These are phyloP conservation scores for Drosophila neotestacea DNA, from an alignment of 2,888 invertebrate genomes.

Conservation along the genomic window DNA sequence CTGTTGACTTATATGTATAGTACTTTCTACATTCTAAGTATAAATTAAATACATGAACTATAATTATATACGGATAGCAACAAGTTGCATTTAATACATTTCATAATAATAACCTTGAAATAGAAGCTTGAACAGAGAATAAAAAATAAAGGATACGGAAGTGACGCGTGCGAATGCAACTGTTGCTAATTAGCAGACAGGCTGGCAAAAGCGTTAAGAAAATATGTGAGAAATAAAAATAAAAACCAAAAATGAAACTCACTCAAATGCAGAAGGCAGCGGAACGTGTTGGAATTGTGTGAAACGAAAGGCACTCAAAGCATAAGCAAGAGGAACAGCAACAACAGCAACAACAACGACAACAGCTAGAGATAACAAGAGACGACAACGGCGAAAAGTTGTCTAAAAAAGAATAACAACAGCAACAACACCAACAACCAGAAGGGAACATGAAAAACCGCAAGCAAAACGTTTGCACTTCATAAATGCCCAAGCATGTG, in stretches of 20 bases:
- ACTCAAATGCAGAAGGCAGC: constrained; percentile 43
- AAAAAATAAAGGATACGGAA: constrained; percentile 26
- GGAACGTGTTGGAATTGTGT: constrained; percentile 82
- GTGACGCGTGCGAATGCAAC: constrained; percentile 40
- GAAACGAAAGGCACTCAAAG: constrained; percentile 68
- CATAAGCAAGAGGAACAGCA: constrained; percentile 26
- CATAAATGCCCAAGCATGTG: constrained; percentile 74
- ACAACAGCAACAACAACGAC: constrained; percentile 35
- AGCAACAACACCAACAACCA: constrained; percentile 16
- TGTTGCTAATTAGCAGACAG: constrained; percentile 56
- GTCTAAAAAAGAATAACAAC: constrained; percentile 55
- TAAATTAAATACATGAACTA: background rate
- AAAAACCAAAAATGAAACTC: constrained; percentile 25
- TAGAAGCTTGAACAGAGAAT: constrained; percentile 13
- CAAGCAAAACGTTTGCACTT: constrained; percentile 84
- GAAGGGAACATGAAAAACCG: constrained; percentile 76
- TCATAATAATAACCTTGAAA: constrained; percentile 32
- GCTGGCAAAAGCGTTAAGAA: constrained; percentile 15
- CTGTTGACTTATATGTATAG: no score
- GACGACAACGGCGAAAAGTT: constrained; percentile 75
- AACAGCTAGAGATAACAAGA: constrained; percentile 62
- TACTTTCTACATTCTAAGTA: no score
- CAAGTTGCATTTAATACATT: constrained; percentile 39
- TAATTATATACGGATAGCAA: constrained; percentile 22
- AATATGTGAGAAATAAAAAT: constrained; percentile 5